Evolutionary conservation across 1,140 invertebrate species (phyloP).

Genomic region (Mactra quadrangularis): DNA sequence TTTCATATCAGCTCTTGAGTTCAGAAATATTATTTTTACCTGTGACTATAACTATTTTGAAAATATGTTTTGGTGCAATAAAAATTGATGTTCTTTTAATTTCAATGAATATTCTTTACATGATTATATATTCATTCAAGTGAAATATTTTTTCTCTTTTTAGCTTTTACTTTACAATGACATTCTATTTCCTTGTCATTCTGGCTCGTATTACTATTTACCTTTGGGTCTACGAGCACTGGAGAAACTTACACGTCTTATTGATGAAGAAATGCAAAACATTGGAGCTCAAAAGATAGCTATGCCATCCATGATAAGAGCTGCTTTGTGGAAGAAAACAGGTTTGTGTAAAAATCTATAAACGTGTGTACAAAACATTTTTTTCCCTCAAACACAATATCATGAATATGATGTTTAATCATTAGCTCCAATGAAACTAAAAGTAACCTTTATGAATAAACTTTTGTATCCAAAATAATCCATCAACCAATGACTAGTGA

Average conservation of each 20-base stretch:
- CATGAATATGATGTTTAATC: too few species aligned
- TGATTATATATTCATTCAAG: not conserved
- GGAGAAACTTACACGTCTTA: slow-evolving; percentile 90
- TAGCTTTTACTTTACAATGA: slow-evolving; percentile 91
- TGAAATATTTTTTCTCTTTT: not conserved
- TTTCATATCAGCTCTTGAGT: too few species aligned
- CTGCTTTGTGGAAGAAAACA: slow-evolving; percentile 90
- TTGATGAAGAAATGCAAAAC: slow-evolving; percentile 89
- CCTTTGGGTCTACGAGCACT: slow-evolving; percentile 90
- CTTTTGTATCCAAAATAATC: too few species aligned
- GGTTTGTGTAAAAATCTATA: too few species aligned
- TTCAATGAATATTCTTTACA: not conserved
- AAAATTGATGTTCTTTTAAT: not conserved
- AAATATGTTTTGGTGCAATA: not conserved
- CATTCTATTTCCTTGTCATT: slow-evolving; percentile 88
- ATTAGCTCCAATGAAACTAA: too few species aligned
- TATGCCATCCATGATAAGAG: slow-evolving; percentile 89
- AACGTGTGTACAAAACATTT: too few species aligned
- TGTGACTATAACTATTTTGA: not conserved
- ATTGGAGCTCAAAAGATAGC: slow-evolving; percentile 91
- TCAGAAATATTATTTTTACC: too few species aligned
- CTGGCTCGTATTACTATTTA: slow-evolving; percentile 91
- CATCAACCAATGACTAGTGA: too few species aligned
- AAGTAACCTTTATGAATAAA: too few species aligned
- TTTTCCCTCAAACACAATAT: too few species aligned